Evolutionary conservation across 2,888 invertebrate species (phyloP).

Genomic region (Tridacna gigas): DNA sequence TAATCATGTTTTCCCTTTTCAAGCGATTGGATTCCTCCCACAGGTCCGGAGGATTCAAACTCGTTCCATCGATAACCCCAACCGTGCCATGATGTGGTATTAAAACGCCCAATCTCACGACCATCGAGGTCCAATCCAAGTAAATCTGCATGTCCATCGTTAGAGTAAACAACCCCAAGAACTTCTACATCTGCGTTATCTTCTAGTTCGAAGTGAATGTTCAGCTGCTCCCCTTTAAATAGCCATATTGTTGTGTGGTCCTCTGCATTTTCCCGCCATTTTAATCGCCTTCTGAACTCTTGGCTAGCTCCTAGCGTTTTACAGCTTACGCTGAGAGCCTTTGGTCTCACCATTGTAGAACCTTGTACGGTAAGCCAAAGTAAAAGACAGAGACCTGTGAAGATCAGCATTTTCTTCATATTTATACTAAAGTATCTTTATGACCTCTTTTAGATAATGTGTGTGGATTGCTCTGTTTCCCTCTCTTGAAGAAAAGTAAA

Average conservation of each 20-base stretch:
- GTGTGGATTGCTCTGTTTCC: not conserved
- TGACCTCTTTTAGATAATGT: not conserved
- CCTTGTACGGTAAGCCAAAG: not conserved
- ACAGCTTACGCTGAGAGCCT: conserved; percentile 57
- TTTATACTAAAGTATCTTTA: not conserved
- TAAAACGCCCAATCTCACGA: conserved; percentile 48
- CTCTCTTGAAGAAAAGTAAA: not conserved
- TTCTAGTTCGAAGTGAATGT: conserved; percentile 53
- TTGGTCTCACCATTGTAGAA: conserved; percentile 33
- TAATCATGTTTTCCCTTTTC: conserved; percentile 50
- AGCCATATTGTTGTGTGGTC: conserved; percentile 63
- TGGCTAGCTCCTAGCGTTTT: conserved; percentile 45
- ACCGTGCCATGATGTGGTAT: conserved; percentile 35
- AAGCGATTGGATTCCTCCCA: conserved; percentile 40
- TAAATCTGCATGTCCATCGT: conserved; percentile 62
- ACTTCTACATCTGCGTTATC: conserved; percentile 47
- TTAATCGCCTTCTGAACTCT: conserved; percentile 52
- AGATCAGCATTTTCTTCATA: not conserved
- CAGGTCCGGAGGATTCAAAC: conserved; percentile 58
- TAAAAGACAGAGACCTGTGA: not conserved
- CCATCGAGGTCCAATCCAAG: conserved; percentile 54
- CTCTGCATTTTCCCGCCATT: conserved; percentile 51
- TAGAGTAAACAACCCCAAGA: conserved; percentile 60
- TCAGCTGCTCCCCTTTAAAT: conserved; percentile 62
- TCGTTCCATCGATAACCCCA: conserved; percentile 64